Evolutionary conservation across 2,888 invertebrate genomes (phyloP), one percentile per base, ranked within the genome.

Genomic region (Perithous albicinctus): DNA sequence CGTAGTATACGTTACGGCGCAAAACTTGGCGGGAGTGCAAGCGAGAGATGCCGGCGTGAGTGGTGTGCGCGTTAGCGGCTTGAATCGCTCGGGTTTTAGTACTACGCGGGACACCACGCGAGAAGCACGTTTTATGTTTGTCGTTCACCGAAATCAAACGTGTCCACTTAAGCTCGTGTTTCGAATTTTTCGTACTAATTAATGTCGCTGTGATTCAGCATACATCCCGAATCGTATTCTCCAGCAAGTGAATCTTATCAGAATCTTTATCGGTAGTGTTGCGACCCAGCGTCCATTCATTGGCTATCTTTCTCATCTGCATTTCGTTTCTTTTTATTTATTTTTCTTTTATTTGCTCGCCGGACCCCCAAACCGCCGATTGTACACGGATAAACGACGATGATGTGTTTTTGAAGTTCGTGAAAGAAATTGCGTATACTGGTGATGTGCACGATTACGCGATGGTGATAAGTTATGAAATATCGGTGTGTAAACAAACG

Each of bases 91-190:
- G 54, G 67, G 78, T 74, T 82, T 84, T 76, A 88, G 88, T 89
- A 89, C 86, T 87, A 88, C 86, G 87, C 86, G 88, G 85, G 86
- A 87, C 86, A 85, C 86, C 88, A 87, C 87, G 85, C 88, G 86
- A 86, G 84, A 72, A 82, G 76, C 80, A 87, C 84, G 86, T 85
- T 54, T 75, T n/a, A n/a, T n/a, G n/a, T n/a, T n/a, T 54, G 80
- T 61, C 72, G 59, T 63, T 15, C 38, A 10, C 5, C 15, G 18
- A 43, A 38, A 43, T 64, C 73, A 75, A n/a, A 66, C 73, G 76
- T 79, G 78, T 76, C 38, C 43, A 38, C 38, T 29, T 35, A 20
- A 10, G 7, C 48, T 15, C 64, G 18, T 29, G 26, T 10, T 46
- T 20, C 5, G 2, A 15, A 29, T n/a, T 51, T 5, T 23, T 20